Evolutionary conservation across 2,797 vertebrate genomes (phyloP), one percentile per base, ranked within the genome.

Genomic region (Acanthornis magna): DNA sequence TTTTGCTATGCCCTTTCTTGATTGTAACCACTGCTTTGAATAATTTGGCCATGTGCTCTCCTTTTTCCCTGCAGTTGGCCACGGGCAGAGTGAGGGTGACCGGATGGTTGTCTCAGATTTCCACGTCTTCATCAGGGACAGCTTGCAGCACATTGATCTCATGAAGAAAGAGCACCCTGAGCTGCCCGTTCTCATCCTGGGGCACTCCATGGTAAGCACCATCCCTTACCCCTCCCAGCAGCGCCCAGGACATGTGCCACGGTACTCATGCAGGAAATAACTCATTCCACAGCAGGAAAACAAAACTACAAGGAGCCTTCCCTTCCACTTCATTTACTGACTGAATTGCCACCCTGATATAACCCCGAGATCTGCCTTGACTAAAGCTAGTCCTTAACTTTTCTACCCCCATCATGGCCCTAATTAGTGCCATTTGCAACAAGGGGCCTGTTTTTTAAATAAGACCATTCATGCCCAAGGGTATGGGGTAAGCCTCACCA

Each of bases 81-180:
- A 99, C 1, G 99, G 99, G 50, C 99, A 99, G 98, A 99, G 99
- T 3, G 99, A 99, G 97, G 99, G 99, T 7, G 99, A 99, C 30
- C 98, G 99, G 72, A 98, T 99, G 99, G 98, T 97, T 76, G 98
- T 99, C 91, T 99, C 98, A 25, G 98, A 99, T 96, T 99, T 99
- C 97, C 98, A 99, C 30, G 42, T 99, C 60, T 99, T 98, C 95
- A 74, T 99, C 97, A 98, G 99, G 96, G 99, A 99, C 88, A 97
- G 98, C 67, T 97, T 99, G 82, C 99, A 99, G 96, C 99, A 99
- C 74, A 97, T 99, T 30, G 99, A 99, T 89, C 80, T 98, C 63
- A 96, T 99, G 97, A 99, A 98, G 96, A 98, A 98, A 73, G 98
- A 98, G 71, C 92, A 99, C 74, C 98, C 99, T 0, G 96, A 94